Conservation (phyloP, 1,140 invertebrate genomes). For the Hyles vespertilio region DNA sequence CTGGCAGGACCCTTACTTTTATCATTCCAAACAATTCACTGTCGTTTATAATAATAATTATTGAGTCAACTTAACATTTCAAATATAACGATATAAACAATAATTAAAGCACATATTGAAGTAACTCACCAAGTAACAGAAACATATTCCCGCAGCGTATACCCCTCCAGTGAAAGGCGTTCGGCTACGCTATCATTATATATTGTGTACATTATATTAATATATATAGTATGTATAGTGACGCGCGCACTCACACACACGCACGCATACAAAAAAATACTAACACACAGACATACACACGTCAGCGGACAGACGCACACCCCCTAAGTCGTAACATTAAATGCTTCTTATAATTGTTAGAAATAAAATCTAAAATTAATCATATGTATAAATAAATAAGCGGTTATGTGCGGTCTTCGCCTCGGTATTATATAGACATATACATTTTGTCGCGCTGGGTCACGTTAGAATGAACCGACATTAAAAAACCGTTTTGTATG, state of each 20-base stretch:
- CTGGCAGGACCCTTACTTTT: too few relatives aligned
- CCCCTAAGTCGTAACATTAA: conserved; percentile 42
- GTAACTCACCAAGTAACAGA: conserved; percentile 54
- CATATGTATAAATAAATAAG: conserved; percentile 34
- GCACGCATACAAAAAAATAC: conserved; percentile 3
- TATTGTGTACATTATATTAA: conserved; percentile 31
- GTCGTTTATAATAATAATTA: too few relatives aligned
- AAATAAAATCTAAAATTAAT: conserved; percentile 23
- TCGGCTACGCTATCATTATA: conserved; percentile 37
- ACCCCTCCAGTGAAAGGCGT: conserved; percentile 30
- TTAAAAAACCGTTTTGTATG: conserved; percentile 1
- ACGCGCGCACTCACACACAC: conserved; percentile 24
- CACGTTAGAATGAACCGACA: neutral
- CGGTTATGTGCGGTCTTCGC: conserved; percentile 9
- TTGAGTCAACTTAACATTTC: too few relatives aligned
- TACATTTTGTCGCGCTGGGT: neutral
- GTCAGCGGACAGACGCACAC: conserved; percentile 15
- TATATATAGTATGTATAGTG: conserved; percentile 43
- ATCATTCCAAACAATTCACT: too few relatives aligned
- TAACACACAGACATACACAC: conserved; percentile 30
- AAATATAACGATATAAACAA: too few relatives aligned
- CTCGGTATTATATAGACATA: neutral
- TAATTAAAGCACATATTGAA: neutral
- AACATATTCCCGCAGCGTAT: conserved; percentile 43
- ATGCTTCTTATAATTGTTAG: conserved; percentile 52